phyloP scores from a whole-genome alignment of 2,797 vertebrate species.

The Tragelaphus oryx region DNA sequence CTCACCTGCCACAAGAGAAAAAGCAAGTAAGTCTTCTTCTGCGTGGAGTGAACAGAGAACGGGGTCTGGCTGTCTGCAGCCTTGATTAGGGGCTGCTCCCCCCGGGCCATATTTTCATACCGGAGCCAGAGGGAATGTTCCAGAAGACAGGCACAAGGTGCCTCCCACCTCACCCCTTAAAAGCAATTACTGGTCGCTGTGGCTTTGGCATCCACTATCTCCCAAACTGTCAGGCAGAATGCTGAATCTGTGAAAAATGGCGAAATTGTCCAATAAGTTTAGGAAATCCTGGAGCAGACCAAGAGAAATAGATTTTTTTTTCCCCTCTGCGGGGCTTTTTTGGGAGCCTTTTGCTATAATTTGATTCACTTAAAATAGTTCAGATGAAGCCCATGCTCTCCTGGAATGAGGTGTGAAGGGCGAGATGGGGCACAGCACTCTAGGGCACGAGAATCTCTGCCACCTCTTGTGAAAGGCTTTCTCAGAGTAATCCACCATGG shows the following conservation, averaged over 20 bases:
- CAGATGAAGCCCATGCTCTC: accelerated
- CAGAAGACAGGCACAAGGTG: accelerated
- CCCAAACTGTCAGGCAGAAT: neutral
- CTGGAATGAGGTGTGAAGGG: neutral
- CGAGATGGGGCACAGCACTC: accelerated
- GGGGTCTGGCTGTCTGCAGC: neutral
- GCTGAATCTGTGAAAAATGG: too few relatives aligned
- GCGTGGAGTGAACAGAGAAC: accelerated
- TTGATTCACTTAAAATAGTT: neutral
- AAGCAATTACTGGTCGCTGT: neutral
- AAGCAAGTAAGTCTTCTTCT: conserved; percentile 39
- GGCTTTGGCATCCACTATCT: neutral
- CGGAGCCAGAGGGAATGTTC: neutral
- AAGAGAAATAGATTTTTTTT: too few relatives aligned
- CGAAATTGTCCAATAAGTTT: too few relatives aligned
- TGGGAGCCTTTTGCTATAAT: neutral
- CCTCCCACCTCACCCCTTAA: neutral
- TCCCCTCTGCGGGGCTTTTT: neutral
- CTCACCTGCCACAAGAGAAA: conserved; percentile 50
- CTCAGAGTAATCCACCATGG: neutral
- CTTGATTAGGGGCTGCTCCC: neutral
- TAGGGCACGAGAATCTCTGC: accelerated
- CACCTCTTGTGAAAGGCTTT: accelerated
- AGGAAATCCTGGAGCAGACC: neutral
- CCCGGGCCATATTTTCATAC: neutral